These are phyloP conservation scores for Stichodactyla helianthus DNA, from an alignment of 64 coral and sea anemone species.

Conservation along the genomic window DNA sequence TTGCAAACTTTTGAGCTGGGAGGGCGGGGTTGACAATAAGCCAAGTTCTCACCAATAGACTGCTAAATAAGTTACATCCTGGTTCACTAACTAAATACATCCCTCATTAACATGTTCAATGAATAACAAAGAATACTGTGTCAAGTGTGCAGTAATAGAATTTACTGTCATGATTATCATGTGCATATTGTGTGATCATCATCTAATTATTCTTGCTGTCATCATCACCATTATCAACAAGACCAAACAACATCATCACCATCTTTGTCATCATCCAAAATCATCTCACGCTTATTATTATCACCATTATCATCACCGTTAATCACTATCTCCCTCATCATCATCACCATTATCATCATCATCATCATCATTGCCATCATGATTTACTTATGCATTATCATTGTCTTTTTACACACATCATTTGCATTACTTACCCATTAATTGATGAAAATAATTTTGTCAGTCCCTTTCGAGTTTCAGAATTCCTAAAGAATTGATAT, in stretches of 20 bases:
- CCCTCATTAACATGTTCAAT: too few species aligned
- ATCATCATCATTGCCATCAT: neutral
- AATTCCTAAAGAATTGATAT: slow-evolving; percentile 45
- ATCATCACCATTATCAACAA: neutral
- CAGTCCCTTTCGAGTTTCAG: slow-evolving; percentile 45
- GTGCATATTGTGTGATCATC: too few species aligned
- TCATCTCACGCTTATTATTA: neutral
- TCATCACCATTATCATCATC: neutral
- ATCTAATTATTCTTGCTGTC: neutral
- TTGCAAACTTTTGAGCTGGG: too few species aligned
- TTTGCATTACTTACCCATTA: slow-evolving; percentile 66
- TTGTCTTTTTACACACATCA: neutral
- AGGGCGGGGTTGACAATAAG: too few species aligned
- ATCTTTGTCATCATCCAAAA: neutral
- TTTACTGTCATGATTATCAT: too few species aligned
- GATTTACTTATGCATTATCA: neutral
- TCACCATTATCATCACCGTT: neutral
- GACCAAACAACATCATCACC: neutral
- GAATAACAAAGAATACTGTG: too few species aligned
- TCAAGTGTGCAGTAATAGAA: too few species aligned
- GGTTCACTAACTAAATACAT: too few species aligned
- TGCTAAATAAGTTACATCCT: too few species aligned
- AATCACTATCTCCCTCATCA: neutral
- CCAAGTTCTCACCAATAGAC: too few species aligned
- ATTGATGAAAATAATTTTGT: slow-evolving; percentile 70